A percentile compares a stretch with the other conserved stretches of the same genome.
phyloP scores from a whole-genome alignment of 2,888 invertebrate genomes.

The Apodemia hepburni region DNA sequence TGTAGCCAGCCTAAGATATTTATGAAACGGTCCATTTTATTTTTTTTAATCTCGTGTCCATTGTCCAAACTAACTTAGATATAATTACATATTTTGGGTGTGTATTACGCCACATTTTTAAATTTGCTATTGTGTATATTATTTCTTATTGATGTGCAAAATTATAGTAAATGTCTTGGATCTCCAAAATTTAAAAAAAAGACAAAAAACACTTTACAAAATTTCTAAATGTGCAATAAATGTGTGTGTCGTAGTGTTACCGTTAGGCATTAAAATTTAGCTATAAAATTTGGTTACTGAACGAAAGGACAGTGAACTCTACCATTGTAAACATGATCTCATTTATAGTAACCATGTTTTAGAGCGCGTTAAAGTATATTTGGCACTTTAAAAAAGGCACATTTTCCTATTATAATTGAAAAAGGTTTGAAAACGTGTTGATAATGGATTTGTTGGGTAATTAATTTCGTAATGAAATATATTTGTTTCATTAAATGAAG shows the following conservation, averaged over 20 bases:
- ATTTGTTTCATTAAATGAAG: slow-evolving; percentile 74
- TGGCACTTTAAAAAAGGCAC: slow-evolving; percentile 79
- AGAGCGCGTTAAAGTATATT: slow-evolving; percentile 70
- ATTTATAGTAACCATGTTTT: slow-evolving; percentile 11
- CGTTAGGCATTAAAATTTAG: slow-evolving; percentile 74
- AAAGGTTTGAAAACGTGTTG: slow-evolving; percentile 78
- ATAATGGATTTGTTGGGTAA: slow-evolving; percentile 81
- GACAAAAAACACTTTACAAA: slow-evolving; percentile 77
- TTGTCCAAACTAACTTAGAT: slow-evolving; percentile 75
- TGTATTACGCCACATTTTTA: slow-evolving; percentile 72
- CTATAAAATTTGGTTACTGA: slow-evolving; percentile 50
- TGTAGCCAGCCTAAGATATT: slow-evolving; percentile 30
- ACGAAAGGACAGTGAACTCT: slow-evolving; percentile 30
- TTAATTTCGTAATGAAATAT: slow-evolving; percentile 81
- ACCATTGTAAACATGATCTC: slow-evolving; percentile 33
- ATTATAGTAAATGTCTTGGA: slow-evolving; percentile 80
- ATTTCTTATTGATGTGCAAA: slow-evolving; percentile 78
- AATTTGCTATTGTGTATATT: slow-evolving; percentile 76
- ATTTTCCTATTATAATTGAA: slow-evolving; percentile 77
- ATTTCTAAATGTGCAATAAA: slow-evolving; percentile 81
- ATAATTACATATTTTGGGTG: slow-evolving; percentile 79
- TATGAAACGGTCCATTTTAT: slow-evolving; percentile 61
- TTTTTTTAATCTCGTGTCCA: slow-evolving; percentile 72
- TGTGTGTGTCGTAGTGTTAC: slow-evolving; percentile 81
- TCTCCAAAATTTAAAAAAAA: slow-evolving; percentile 77